Base-by-base conservation (phyloP, 2,888 invertebrate species). In the Neoaliturus tenellus region DNA sequence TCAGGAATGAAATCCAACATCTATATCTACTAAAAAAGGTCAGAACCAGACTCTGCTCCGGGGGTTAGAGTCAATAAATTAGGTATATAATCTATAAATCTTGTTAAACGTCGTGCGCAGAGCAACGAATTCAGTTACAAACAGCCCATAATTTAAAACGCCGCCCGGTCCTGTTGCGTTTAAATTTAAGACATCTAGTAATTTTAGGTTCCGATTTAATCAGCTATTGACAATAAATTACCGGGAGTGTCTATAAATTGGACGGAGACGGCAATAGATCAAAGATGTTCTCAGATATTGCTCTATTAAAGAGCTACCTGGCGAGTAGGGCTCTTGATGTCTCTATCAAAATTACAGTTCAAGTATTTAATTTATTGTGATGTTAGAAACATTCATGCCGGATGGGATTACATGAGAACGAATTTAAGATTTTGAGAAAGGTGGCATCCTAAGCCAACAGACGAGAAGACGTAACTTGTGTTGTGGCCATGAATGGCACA, bases 171-270 rank as follows among this genome's bases (percentile, higher is more conserved):
- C 62, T 5, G 28, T 62, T 31, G 20, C 62, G 28, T 14, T 62
- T 28, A 28, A 12, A 62, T 25, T 62, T 17, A 31, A 14, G 31
- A 28, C 62, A 17, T 17, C 28, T 31, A 25, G 1, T 62, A 17
- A 28, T 62, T 62, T 31, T 28, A 62, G 62, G 62, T 62, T 28
- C 62, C 62, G 20, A 55, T 25, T 55, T 62, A 28, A 62, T 62
- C 31, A 62, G 14, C 28, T 62, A 62, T 28, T 31, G 28, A 62
- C 31, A 62, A 62, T 62, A 62, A 62, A 62, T 62, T 62, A 62
- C 62, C 14, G 3, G 14, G 2, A 17, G 28, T 14, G 62, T 62
- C 62, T 31, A 62, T 62, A 28, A 62, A 62, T 62, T 28, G 25
- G 62, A 14, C 12, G 25, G 28, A 28, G 28, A 20, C 28, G 31